Evolutionary conservation across 2,113 vertebrate species (phyloP).

Genomic region (Actinemys pallida): DNA sequence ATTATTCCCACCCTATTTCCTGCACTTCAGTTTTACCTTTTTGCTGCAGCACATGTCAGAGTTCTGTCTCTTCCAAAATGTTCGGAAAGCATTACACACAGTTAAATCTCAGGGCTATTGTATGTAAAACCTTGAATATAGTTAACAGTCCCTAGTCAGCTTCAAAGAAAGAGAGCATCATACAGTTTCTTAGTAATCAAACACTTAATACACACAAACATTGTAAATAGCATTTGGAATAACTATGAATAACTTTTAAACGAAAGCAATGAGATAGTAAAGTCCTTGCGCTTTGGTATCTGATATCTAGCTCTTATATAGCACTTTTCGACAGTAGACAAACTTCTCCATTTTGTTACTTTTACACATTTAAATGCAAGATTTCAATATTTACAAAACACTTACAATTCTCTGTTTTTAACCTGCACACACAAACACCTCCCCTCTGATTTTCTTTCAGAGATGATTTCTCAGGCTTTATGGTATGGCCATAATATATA

Average conservation of each 20-base stretch:
- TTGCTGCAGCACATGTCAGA: not conserved
- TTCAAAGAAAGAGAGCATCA: not conserved
- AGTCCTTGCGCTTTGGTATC: not conserved
- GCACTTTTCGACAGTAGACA: not conserved
- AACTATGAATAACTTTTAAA: not conserved
- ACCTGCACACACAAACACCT: too few relatives aligned
- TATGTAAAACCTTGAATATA: not conserved
- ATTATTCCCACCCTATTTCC: not conserved
- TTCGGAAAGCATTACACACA: not conserved
- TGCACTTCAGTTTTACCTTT: not conserved
- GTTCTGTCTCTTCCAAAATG: not conserved
- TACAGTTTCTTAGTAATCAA: not conserved
- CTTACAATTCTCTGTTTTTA: not conserved
- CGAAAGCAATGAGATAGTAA: not conserved
- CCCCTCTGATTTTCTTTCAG: not conserved
- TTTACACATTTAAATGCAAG: not conserved
- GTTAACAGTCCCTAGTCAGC: not conserved
- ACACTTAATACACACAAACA: not conserved
- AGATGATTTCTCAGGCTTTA: not conserved
- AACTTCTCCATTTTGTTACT: not conserved
- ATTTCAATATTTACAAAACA: not conserved
- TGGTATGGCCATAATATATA: not conserved
- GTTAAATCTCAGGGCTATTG: not conserved
- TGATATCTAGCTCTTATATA: not conserved
- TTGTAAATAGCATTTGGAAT: not conserved